Evolutionary conservation across 2,113 vertebrate species (phyloP).

Genomic region (Podarcis cretensis): DNA sequence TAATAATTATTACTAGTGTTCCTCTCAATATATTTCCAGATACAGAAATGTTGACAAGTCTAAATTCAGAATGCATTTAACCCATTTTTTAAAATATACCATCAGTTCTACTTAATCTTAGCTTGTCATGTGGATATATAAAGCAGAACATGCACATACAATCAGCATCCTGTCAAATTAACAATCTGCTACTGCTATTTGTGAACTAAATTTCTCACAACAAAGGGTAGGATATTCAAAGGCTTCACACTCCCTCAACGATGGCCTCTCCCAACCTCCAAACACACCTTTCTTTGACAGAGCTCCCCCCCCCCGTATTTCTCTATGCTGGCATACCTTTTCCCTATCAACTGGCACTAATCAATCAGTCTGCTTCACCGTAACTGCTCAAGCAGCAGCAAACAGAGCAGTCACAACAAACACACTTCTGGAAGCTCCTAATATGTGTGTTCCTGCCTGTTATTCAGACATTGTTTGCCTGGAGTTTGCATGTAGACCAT

Average conservation of each 20-base stretch:
- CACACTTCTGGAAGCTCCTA: slow-evolving; percentile 68
- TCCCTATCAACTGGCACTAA: slow-evolving; percentile 70
- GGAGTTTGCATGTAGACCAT: slow-evolving; percentile 77
- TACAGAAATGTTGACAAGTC: background rate
- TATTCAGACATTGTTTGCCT: slow-evolving; percentile 70
- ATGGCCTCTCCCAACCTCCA: background rate
- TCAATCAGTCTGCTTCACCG: slow-evolving; percentile 72
- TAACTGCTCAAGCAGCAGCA: slow-evolving; percentile 72
- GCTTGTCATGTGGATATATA: background rate
- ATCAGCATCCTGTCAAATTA: background rate
- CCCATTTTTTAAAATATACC: background rate
- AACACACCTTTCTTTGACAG: background rate
- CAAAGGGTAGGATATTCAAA: slow-evolving; percentile 24
- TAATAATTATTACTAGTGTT: background rate
- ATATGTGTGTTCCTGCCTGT: slow-evolving; percentile 63
- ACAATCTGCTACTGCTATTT: background rate
- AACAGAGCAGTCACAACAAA: slow-evolving; percentile 78
- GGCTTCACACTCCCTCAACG: background rate
- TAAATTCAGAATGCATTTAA: background rate
- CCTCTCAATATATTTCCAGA: background rate
- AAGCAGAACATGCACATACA: background rate
- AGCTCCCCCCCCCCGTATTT: background rate
- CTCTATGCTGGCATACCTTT: slow-evolving; percentile 41
- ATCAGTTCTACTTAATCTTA: background rate
- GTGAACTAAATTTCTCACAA: slow-evolving; percentile 1